Percentiles rank a stretch among this genome's conserved stretches.
Evolutionary conservation across 2,113 vertebrate species (phyloP).

Genomic region (Ammospiza nelsoni): DNA sequence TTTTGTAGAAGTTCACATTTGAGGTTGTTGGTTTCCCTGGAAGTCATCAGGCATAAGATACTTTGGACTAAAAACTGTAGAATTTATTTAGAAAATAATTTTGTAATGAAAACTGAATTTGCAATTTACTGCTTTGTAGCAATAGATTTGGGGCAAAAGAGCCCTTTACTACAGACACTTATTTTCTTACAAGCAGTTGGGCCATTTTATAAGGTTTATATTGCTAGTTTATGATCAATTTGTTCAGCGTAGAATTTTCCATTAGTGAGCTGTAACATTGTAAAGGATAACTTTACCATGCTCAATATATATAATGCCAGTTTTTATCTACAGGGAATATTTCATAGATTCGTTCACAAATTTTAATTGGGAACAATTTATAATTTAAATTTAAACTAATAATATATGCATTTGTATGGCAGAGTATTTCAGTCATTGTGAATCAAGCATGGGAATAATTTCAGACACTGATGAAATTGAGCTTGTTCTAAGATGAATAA

Average conservation of each 20-base stretch:
- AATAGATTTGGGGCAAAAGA: not conserved
- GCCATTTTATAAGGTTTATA: not conserved
- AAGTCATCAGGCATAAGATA: not conserved
- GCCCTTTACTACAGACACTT: not conserved
- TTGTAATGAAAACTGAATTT: not conserved
- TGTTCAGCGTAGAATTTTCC: not conserved
- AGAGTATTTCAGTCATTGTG: not conserved
- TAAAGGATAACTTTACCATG: not conserved
- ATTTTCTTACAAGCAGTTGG: not conserved
- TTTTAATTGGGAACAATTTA: not conserved
- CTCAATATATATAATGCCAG: not conserved
- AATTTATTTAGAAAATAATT: not conserved
- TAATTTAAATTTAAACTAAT: not conserved
- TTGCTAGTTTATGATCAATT: not conserved
- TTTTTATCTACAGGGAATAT: not conserved
- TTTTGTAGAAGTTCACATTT: not conserved
- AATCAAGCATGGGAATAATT: not conserved
- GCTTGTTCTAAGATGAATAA: not conserved
- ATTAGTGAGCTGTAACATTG: not conserved
- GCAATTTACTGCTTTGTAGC: not conserved
- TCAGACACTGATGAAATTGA: not conserved
- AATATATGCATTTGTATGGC: not conserved
- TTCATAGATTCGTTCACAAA: not conserved
- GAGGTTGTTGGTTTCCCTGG: not conserved
- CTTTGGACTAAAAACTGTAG: not conserved